These are phyloP conservation scores for Rhodeus uyekii DNA, from an alignment of 2,797 vertebrate species.

Conservation along the genomic window DNA sequence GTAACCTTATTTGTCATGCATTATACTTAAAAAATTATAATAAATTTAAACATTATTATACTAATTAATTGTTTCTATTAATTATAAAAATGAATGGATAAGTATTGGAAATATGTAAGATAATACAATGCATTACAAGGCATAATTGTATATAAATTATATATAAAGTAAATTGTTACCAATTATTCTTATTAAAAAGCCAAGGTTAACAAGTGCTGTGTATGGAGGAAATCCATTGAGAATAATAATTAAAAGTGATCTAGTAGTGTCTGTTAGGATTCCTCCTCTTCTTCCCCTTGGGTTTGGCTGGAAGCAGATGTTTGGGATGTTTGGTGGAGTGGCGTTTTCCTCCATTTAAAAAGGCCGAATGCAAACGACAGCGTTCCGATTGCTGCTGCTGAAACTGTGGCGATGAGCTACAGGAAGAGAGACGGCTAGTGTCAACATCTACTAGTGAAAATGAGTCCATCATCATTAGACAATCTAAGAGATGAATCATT, in stretches of 20 bases:
- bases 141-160: too few relatives aligned
- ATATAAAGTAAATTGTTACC: neutral
- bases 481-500: neutral
- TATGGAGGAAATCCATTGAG: neutral
- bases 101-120: too few relatives aligned
- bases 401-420: constrained; percentile 37
- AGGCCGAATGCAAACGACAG: constrained; percentile 30
- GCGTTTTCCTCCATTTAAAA: constrained; percentile 25
- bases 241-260: neutral
- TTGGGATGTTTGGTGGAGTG: neutral
- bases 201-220: neutral
- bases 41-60: too few relatives aligned
- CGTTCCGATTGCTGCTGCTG: constrained; percentile 21
- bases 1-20: too few relatives aligned
- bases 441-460: constrained; percentile 4
- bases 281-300: neutral
- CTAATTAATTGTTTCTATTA: too few relatives aligned
- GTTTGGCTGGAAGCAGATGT: constrained; percentile 1
- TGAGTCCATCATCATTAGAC: neutral
- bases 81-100: too few relatives aligned
- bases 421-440: neutral
- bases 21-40: too few relatives aligned
- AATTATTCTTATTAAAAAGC: neutral
- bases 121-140: too few relatives aligned
- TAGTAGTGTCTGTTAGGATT: neutral